Evolutionary conservation across 2,113 vertebrate species (phyloP), one percentile per base, ranked within the genome.

Genomic region (Lagenorhynchus albirostris): DNA sequence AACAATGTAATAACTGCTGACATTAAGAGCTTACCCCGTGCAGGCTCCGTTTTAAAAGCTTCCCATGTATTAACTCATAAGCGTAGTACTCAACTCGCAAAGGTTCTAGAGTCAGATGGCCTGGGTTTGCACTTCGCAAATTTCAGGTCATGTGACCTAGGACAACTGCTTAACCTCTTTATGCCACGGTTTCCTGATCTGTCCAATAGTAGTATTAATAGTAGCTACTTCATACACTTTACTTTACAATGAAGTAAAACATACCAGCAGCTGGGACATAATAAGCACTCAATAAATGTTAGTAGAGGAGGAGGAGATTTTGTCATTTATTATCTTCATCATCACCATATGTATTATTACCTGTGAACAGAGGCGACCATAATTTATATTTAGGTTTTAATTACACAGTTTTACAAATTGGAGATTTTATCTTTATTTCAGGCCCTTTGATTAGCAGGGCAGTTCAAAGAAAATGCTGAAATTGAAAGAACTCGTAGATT

Each of bases 361-460:
- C 18, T 80, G 26, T 10, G 80, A 44, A 73, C 76, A 74, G 63
- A 86, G 65, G 50, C 11, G 41, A 47, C 8, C 20, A 84, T 33
- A 53, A 70, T 68, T 81, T 77, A 60, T n/a, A 18, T 90, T 92
- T 73, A 33, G 8, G 7, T 29, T 95, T 96, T 91, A 91, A 68
- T 50, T 81, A 26, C 41, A 50, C 73, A 50, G 18, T 55, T 79
- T 79, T 41, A 89, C 3, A 74, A 73, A 76, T 70, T 60, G 6
- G 11, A 93, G 23, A 67, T 73, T 85, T 86, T 68, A 63, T 96
- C 65, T 96, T 53, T 79, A 95, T 94, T 91, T 76, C 14, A 79
- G n/a, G 15, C 36, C 18, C 38, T 82, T 14, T 82, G 88, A 91
- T 89, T 93, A 82, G 47, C 33, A n/a, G 55, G 63, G 38, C 5